phyloP scores from a whole-genome alignment of 2,113 vertebrate species.

The Atractosteus spatula region DNA sequence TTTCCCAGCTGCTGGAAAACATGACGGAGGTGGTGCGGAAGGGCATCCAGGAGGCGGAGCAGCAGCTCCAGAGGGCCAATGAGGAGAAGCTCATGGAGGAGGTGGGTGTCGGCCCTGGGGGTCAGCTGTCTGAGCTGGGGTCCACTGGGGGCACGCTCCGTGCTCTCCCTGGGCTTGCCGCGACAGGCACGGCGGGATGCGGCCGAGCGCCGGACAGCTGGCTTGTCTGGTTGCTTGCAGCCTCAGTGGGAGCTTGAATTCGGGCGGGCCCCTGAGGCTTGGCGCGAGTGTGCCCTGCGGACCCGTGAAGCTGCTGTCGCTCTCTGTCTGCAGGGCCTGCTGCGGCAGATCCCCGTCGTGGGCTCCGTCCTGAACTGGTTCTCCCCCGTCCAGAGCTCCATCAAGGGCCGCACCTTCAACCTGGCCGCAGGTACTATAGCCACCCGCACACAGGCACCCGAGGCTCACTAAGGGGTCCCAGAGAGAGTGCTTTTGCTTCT shows the following conservation, averaged over 20 bases:
- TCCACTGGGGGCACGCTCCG: no score
- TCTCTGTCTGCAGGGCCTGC: slow-evolving; percentile 70
- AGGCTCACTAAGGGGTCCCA: no score
- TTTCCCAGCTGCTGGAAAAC: slow-evolving; percentile 86
- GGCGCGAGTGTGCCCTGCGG: no score
- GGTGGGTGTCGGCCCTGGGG: slow-evolving; percentile 59
- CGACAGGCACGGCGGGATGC: no score
- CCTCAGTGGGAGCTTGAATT: no score
- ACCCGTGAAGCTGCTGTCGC: slow-evolving; percentile 9
- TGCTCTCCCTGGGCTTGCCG: no score
- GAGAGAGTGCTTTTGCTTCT: background rate
- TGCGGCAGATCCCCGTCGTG: slow-evolving; percentile 90
- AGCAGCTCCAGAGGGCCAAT: slow-evolving; percentile 84
- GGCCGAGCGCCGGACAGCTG: no score
- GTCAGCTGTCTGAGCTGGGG: no score
- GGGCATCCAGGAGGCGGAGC: slow-evolving; percentile 91
- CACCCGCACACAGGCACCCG: background rate
- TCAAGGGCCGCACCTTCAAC: slow-evolving; percentile 88
- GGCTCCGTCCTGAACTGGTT: slow-evolving; percentile 95
- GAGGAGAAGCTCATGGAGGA: slow-evolving; percentile 91
- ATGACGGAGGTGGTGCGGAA: slow-evolving; percentile 95
- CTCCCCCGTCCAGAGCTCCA: slow-evolving; percentile 82
- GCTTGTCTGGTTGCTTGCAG: no score
- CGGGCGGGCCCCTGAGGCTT: no score
- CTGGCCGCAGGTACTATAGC: slow-evolving; percentile 82